A percentile compares a stretch with the other conserved stretches of the same genome.
These are phyloP conservation scores for Sebastes paucispinis DNA, from an alignment of 2,797 vertebrate genomes.

Conservation along the genomic window DNA sequence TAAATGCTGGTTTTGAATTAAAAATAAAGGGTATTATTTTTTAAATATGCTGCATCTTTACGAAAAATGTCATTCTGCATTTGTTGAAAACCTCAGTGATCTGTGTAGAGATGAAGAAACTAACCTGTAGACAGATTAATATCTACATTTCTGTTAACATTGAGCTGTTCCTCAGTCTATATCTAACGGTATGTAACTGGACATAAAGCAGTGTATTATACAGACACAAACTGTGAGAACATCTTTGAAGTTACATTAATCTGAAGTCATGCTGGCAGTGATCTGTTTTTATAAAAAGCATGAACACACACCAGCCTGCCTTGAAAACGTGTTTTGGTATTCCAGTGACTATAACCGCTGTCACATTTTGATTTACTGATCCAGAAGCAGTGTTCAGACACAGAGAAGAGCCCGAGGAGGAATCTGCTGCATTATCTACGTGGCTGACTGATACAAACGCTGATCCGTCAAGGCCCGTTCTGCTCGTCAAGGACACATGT, in stretches of 20 bases:
- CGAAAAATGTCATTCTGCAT: no score
- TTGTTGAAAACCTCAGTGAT: no score
- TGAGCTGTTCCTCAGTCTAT: no score
- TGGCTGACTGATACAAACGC: background rate
- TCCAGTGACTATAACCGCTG: background rate
- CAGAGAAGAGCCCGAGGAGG: background rate
- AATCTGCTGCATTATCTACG: constrained; percentile 33
- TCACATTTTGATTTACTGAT: constrained; percentile 8
- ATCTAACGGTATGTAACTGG: background rate
- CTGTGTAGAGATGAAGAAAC: no score
- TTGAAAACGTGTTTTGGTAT: background rate
- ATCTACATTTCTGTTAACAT: no score
- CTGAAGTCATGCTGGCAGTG: background rate
- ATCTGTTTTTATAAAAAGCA: background rate
- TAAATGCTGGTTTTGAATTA: no score
- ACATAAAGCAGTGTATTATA: background rate
- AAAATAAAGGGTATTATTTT: no score
- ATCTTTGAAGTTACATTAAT: background rate
- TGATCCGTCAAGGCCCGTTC: constrained; percentile 2
- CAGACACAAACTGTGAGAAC: background rate
- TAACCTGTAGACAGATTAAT: no score
- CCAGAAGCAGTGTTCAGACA: constrained; percentile 13
- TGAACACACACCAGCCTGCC: background rate
- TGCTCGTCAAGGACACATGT: background rate
- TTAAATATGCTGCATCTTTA: no score